These are phyloP conservation scores for Sinocyclocheilus anshuiensis DNA, from an alignment of 2,113 vertebrate genomes.

Conservation along the genomic window DNA sequence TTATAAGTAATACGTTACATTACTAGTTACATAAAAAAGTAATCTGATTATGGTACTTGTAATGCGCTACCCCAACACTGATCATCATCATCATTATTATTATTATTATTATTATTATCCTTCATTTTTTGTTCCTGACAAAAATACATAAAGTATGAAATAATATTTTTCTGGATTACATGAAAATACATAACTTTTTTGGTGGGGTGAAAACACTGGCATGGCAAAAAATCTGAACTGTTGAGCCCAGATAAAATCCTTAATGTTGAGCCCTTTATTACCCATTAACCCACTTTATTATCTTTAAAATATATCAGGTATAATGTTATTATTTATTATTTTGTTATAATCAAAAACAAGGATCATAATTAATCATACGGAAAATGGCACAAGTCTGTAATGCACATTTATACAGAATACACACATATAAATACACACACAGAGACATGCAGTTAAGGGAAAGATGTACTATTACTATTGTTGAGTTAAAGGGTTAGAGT, in stretches of 20 bases:
- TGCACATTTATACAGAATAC: constrained; percentile 27
- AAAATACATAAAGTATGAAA: neutral
- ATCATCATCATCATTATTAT: too few species aligned
- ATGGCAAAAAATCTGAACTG: too few species aligned
- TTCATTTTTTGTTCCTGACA: neutral
- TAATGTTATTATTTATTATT: too few species aligned
- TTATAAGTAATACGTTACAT: too few species aligned
- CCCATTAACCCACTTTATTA: too few species aligned
- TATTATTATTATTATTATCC: too few species aligned
- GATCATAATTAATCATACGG: neutral
- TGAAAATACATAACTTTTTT: neutral
- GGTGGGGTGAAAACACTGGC: neutral
- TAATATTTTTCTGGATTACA: neutral
- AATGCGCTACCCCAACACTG: too few species aligned
- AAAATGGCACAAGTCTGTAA: constrained; percentile 48
- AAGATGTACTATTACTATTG: constrained; percentile 23
- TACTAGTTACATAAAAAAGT: too few species aligned
- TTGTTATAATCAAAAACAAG: neutral
- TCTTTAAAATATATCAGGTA: too few species aligned
- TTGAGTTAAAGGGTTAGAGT: neutral
- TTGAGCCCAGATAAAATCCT: neutral
- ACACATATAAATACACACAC: constrained; percentile 37
- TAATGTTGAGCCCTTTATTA: neutral
- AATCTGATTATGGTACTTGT: too few species aligned
- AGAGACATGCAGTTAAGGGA: constrained; percentile 38